phyloP scores from a whole-genome alignment of 1,140 invertebrate genomes.

The Euura lappo region DNA sequence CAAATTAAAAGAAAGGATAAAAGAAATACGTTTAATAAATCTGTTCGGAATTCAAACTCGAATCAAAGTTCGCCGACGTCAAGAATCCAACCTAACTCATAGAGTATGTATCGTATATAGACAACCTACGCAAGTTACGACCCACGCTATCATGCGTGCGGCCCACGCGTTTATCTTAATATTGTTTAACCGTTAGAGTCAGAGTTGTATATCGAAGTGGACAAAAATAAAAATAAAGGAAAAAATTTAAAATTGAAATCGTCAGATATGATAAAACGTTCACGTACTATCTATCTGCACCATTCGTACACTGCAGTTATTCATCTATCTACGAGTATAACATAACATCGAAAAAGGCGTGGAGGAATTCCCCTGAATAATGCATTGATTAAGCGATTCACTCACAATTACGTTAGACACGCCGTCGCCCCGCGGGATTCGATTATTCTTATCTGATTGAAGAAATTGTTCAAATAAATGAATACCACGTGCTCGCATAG shows the following conservation, averaged over 20 bases:
- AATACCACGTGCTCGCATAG: neutral
- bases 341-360: no score
- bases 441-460: neutral
- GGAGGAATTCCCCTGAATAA: no score
- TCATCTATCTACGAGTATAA: no score
- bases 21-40: neutral
- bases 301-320: no score
- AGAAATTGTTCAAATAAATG: neutral
- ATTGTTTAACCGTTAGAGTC: conserved; percentile 2
- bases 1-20: no score
- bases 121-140: neutral
- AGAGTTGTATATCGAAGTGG: no score
- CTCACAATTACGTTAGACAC: neutral
- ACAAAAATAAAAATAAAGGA: no score
- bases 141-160: neutral
- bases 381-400: no score
- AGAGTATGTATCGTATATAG: neutral
- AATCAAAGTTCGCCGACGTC: conserved; percentile 6
- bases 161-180: neutral
- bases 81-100: neutral
- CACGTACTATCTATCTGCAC: no score
- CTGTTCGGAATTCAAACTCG: neutral
- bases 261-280: no score
- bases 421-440: neutral
- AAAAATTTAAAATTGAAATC: no score